These are phyloP conservation scores for Drosophila parabipectinata DNA, from an alignment of 1,140 invertebrate genomes.

Conservation along the genomic window DNA sequence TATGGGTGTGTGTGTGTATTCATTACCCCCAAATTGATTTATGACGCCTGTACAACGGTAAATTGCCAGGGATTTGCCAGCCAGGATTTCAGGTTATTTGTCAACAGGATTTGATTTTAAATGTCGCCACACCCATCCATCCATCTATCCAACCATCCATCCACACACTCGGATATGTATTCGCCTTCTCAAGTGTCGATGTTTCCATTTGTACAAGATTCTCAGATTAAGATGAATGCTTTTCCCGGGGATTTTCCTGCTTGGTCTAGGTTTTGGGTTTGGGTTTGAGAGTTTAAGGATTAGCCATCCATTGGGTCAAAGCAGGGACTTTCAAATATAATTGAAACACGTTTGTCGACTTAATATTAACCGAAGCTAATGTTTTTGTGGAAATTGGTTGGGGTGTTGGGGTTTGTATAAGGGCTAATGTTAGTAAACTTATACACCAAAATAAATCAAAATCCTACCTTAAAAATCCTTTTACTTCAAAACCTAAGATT, in stretches of 20 bases:
- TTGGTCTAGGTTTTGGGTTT: neutral
- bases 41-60: slow-evolving; percentile 55
- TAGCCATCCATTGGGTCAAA: slow-evolving; percentile 47
- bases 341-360: neutral
- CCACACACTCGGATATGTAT: slow-evolving; percentile 28
- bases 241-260: neutral
- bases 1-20: slow-evolving; percentile 30
- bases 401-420: neutral
- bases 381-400: no score
- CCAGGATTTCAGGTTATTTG: slow-evolving; percentile 57
- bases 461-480: no score
- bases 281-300: slow-evolving; percentile 8
- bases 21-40: slow-evolving; percentile 63
- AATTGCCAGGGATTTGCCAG: slow-evolving; percentile 48
- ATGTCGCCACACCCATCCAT: slow-evolving; percentile 33
- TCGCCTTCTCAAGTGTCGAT: slow-evolving; percentile 38
- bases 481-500: neutral
- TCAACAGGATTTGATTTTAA: slow-evolving; percentile 62
- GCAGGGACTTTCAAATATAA: slow-evolving; percentile 1
- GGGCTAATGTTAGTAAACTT: no score
- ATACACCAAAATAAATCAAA: no score
- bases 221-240: slow-evolving; percentile 47
- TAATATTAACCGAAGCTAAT: neutral
- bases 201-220: slow-evolving; percentile 38
- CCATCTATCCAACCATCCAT: slow-evolving; percentile 4